These are phyloP conservation scores for Pseudomugil gertrudae DNA, from an alignment of 2,797 vertebrate genomes.

Conservation along the genomic window DNA sequence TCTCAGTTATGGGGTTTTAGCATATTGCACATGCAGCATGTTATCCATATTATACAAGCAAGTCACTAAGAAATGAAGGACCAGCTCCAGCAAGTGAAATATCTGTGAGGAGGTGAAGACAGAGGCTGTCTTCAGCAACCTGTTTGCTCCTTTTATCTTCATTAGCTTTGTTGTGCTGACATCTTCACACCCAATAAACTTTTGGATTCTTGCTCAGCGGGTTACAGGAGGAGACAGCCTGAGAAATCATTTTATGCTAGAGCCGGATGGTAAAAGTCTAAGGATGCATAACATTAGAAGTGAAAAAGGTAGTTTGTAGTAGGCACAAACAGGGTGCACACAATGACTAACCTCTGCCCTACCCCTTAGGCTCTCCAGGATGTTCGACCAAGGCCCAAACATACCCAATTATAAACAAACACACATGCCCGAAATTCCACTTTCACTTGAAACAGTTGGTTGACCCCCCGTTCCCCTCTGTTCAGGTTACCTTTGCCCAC, in stretches of 20 bases:
- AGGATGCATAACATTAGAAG: constrained; percentile 20
- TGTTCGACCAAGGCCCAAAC: constrained; percentile 75
- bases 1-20: constrained; percentile 31
- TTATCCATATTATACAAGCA: constrained; percentile 34
- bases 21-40: constrained; percentile 31
- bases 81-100: constrained; percentile 41
- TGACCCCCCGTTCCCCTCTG: constrained; percentile 68
- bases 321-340: constrained; percentile 19
- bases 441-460: constrained; percentile 80
- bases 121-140: constrained; percentile 65
- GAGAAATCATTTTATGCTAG: background rate
- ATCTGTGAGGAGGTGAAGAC: constrained; percentile 49
- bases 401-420: constrained; percentile 79
- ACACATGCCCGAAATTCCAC: constrained; percentile 80
- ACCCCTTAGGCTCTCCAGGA: constrained; percentile 76
- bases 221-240: constrained; percentile 14
- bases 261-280: constrained; percentile 19
- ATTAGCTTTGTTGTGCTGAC: constrained; percentile 31
- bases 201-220: constrained; percentile 9
- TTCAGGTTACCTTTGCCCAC: constrained; percentile 66
- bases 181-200: constrained; percentile 47
- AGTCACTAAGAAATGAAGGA: constrained; percentile 31
- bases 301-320: constrained; percentile 2
- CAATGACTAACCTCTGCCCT: constrained; percentile 73
- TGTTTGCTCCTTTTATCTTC: constrained; percentile 52